Base-by-base conservation (phyloP, 2,888 invertebrate genomes). In the Drosophila diplacantha region DNA sequence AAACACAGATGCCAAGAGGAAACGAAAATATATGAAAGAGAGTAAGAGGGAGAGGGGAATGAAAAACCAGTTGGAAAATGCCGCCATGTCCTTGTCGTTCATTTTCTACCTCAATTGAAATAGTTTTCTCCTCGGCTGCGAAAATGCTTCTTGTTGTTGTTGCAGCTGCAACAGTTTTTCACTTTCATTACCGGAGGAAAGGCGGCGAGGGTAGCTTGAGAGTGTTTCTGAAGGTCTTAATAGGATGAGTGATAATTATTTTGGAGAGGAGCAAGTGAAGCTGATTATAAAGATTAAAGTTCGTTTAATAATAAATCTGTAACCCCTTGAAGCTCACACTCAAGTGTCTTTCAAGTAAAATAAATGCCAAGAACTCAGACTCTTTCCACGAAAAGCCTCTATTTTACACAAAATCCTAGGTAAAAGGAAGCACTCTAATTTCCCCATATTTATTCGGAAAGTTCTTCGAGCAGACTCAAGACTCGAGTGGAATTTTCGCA, bases 81-180 rank as follows among this genome's bases (percentile, higher is more conserved):
- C 65, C 73, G 73, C 66, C 71, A 56, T 80, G 82, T 74, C 78
- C 82, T 80, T 82, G 81, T 73, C 81, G 77, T 74, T 68, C 72
- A 69, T 73, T 80, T 82, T 74, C 65, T 73, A 78, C 78, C 78
- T 78, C 82, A 78, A 78, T 78, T 78, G 78, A 82, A 78, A 78
- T 78, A 78, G 78, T 82, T 82, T 76, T 78, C 62, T 61, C 71
- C 74, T 50, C 53, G 69, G 62, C 71, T 71, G 69, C 72, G 66
- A 74, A 65, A 69, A 61, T 75, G 62, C 72, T 81, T 46, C 20
- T 20, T 44, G 16, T 26, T 59, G 66, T 8, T 64, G 38, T 52
- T 52, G 66, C 66, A 60, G 54, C 67, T 56, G 74, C 66, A 65
- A 69, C 82, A 73, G 67, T 77, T 77, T 78, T 78, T 77, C 77